Evolutionary conservation across 2,888 invertebrate species (phyloP).

Genomic region (Heliconius ismenius): DNA sequence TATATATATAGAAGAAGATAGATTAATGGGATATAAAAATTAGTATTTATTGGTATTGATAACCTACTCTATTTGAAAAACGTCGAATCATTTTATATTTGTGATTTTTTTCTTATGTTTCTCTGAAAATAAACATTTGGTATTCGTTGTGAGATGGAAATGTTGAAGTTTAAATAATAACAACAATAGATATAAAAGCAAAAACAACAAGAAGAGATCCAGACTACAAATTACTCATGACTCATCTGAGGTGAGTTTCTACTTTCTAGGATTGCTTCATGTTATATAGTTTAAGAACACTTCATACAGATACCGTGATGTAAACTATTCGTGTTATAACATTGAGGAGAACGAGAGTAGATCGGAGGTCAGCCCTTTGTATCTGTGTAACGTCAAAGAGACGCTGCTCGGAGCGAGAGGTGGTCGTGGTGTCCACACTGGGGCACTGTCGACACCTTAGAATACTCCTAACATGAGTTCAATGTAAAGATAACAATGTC

Average conservation of each 20-base stretch:
- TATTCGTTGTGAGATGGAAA: background rate
- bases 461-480: background rate
- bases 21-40: no score
- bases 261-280: background rate
- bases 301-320: slow-evolving; percentile 8
- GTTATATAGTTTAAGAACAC: no score
- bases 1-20: no score
- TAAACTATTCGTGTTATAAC: background rate
- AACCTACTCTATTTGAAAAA: background rate
- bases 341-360: no score
- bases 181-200: background rate
- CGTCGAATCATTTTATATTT: background rate
- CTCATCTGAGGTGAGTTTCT: background rate
- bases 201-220: background rate
- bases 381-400: background rate
- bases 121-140: background rate
- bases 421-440: background rate
- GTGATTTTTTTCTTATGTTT: background rate
- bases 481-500: no score
- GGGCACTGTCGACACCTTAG: no score
- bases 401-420: background rate
- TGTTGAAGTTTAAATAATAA: background rate
- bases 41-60: background rate
- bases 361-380: background rate
- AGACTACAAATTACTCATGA: background rate